Base-by-base conservation (phyloP, 2,797 vertebrate species). In the Sebastes taczanowskii region DNA sequence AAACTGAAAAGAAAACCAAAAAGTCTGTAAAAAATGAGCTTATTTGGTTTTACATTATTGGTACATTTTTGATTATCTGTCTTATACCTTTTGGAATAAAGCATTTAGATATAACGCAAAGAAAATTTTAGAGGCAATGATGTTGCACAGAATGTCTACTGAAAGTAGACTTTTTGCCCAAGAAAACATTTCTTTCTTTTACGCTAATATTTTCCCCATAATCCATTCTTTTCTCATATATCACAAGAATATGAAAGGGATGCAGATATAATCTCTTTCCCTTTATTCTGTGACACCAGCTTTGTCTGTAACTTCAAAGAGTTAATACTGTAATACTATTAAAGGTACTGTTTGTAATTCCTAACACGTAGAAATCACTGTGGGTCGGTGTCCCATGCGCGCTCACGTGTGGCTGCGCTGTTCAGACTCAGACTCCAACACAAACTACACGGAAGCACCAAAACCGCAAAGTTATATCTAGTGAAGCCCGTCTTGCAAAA, bases 221-320 rank as follows among this genome's bases (percentile, higher is more conserved):
- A 71, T 73, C 35, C 11, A n/a, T 35, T 71, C 9, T 61, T 35
- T 74, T 34, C 7, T 34, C 53, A 69, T 66, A 67, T 58, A 64
- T 78, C 30, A 78, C 30, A 78, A 29, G 42, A 64, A 63, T 76
- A 72, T 59, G 38, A 80, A 77, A 60, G 58, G 16, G 22, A 56
- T 32, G 34, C 55, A 55, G 64, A n/a, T 4, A 16, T 30, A 11
- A 16, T 62, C 20, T 60, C 4, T 32, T 55, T 25, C 46, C 3
- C 20, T 30, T 66, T 38, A 73, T 8, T 29, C 42, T 30, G n/a
- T 77, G 78, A 86, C 77, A 69, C 27, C 49, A 49, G 77, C 42
- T 34, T 16, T 20, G 14, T 74, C 23, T 71, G 16, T 27, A 27
- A 29, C 62, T 77, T 86, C 35, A 82, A 78, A 76, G 18, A 60